A percentile compares a stretch with the other conserved stretches of the same genome.
Evolutionary conservation across 2,888 invertebrate species (phyloP).

Genomic region (Clusia tigrina): DNA sequence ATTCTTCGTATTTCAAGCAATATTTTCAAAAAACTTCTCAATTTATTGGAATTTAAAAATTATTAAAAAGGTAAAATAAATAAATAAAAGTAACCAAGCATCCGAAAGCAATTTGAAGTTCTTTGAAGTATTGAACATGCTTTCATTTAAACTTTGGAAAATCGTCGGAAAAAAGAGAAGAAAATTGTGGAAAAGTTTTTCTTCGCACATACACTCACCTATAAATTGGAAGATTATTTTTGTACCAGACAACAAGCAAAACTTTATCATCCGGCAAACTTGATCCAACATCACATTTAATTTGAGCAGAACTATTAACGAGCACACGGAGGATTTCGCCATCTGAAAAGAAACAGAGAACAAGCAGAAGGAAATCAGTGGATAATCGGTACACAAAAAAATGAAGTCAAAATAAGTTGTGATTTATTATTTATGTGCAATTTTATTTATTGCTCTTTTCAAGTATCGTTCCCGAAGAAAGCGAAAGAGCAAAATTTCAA

Average conservation of each 20-base stretch:
- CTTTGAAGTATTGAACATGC: not conserved
- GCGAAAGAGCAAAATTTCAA: not conserved
- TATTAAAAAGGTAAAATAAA: too few relatives aligned
- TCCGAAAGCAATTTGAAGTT: too few relatives aligned
- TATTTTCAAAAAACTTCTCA: too few relatives aligned
- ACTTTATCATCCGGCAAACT: conserved; percentile 80
- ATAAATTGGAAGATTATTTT: conserved; percentile 88
- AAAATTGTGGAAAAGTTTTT: not conserved
- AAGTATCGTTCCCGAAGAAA: too few relatives aligned
- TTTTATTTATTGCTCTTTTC: conserved; percentile 17
- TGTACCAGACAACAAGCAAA: conserved; percentile 89
- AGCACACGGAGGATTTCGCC: conserved; percentile 66
- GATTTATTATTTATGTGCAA: conserved; percentile 17
- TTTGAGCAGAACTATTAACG: conserved; percentile 79
- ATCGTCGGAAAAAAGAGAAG: not conserved
- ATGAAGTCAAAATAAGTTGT: not conserved
- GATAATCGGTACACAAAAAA: conserved; percentile 14
- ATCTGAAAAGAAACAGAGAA: conserved; percentile 52
- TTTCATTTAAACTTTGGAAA: not conserved
- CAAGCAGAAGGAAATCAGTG: not conserved
- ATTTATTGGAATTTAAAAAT: too few relatives aligned
- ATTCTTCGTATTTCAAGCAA: too few relatives aligned
- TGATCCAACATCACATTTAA: conserved; percentile 87
- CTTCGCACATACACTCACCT: conserved; percentile 69
- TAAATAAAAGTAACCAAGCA: too few relatives aligned